Percentiles rank a stretch among this genome's conserved stretches.
phyloP scores from a whole-genome alignment of 2,888 invertebrate species.

The Neria commutata region DNA sequence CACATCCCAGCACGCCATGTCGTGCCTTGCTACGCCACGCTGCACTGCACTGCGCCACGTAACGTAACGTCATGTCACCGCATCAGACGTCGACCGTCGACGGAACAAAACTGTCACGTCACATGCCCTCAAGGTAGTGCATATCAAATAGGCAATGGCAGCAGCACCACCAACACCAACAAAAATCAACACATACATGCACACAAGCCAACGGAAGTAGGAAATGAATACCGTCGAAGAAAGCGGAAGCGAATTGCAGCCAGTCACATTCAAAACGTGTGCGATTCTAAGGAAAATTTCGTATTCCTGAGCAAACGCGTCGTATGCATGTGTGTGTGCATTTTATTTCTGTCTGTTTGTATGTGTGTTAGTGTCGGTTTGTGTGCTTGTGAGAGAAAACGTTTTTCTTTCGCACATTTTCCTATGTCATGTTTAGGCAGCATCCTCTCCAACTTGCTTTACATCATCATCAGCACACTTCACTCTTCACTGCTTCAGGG shows the following conservation, averaged over 20 bases:
- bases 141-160: neutral
- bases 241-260: neutral
- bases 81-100: conserved; percentile 37
- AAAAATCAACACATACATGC: neutral
- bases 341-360: too few species aligned
- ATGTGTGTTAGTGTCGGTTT: too few species aligned
- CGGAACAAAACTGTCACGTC: conserved; percentile 39
- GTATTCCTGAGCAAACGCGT: conserved; percentile 29
- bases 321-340: neutral
- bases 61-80: conserved; percentile 53
- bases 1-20: conserved; percentile 34
- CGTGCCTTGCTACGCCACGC: conserved; percentile 49
- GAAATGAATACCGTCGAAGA: conserved; percentile 1
- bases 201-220: neutral
- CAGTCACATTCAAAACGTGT: conserved; percentile 26
- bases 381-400: too few species aligned
- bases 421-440: neutral
- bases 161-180: neutral
- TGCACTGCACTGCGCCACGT: conserved; percentile 43
- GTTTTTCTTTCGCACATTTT: neutral
- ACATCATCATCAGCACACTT: neutral
- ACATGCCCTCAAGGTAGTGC: conserved; percentile 9
- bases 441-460: too few species aligned
- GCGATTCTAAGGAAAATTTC: conserved; percentile 28
- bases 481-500: too few species aligned